These are phyloP conservation scores for Pterophyllum scalare DNA, from an alignment of 2,113 vertebrate genomes.

Conservation along the genomic window DNA sequence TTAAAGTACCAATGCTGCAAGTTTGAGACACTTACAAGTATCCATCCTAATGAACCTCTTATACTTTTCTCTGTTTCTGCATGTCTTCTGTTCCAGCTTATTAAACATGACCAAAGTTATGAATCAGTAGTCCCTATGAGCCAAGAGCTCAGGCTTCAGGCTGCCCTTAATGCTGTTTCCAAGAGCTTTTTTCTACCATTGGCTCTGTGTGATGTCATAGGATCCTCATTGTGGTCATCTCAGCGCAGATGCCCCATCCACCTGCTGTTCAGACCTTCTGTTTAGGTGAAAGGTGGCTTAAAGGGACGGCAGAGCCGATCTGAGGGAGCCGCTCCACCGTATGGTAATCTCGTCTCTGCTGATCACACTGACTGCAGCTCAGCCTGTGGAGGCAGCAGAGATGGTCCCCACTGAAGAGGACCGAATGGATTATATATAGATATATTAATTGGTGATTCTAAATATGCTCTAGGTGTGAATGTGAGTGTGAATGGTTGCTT, in stretches of 20 bases:
- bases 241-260: neutral
- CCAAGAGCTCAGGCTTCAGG: too few relatives aligned
- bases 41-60: neutral
- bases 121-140: neutral
- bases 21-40: neutral
- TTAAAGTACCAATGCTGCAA: neutral
- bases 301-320: neutral
- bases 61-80: too few relatives aligned
- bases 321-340: too few relatives aligned
- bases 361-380: neutral
- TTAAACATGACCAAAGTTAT: neutral
- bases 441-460: neutral
- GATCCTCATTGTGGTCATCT: neutral
- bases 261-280: conserved; percentile 6
- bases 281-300: neutral
- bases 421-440: neutral
- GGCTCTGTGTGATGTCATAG: neutral
- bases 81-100: neutral
- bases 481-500: neutral
- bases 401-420: too few relatives aligned
- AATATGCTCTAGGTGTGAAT: neutral
- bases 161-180: neutral
- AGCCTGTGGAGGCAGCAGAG: too few relatives aligned
- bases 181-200: neutral
- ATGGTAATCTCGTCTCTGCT: neutral